Base-by-base conservation (phyloP, 2,113 vertebrate genomes). In the Poeciliopsis occidentalis region DNA sequence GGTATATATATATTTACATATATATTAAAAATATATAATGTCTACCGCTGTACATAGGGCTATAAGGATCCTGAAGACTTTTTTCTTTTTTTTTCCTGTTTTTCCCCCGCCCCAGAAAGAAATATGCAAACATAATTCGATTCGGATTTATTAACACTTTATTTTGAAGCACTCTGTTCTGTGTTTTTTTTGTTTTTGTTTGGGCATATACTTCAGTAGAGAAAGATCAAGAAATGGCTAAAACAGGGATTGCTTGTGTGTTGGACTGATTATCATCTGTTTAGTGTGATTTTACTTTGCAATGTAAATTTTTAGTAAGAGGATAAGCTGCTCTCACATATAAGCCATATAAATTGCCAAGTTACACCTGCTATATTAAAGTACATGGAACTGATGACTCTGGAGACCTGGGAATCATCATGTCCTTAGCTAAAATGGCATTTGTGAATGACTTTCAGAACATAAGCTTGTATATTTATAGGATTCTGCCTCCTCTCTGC, bases 111-210 rank as follows among this genome's bases (percentile, higher is more conserved):
- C 27, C 64, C 47, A 67, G 76, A 86, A 82, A 87, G 76, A 85
- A 92, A 92, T 92, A 91, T 93, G 91, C 91, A 94, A 92, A 87
- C 80, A 84, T 76, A 79, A 85, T 78, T 73, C 73, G 37, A 80
- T 85, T 85, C 75, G n/a, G n/a, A n/a, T n/a, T n/a, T n/a, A n/a
- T n/a, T n/a, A n/a, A n/a, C n/a, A n/a, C n/a, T n/a, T n/a, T n/a
- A n/a, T n/a, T n/a, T n/a, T n/a, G n/a, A n/a, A n/a, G n/a, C n/a
- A n/a, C n/a, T n/a, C n/a, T n/a, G n/a, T n/a, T n/a, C n/a, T n/a
- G n/a, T n/a, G n/a, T n/a, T n/a, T n/a, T n/a, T n/a, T n/a, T n/a
- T n/a, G n/a, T n/a, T n/a, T n/a, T n/a, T n/a, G n/a, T n/a, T n/a
- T n/a, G n/a, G n/a, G n/a, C n/a, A n/a, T n/a, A 19, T 47, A 31